phyloP scores from a whole-genome alignment of 2,113 vertebrate genomes.

The Eudorcas thomsonii region DNA sequence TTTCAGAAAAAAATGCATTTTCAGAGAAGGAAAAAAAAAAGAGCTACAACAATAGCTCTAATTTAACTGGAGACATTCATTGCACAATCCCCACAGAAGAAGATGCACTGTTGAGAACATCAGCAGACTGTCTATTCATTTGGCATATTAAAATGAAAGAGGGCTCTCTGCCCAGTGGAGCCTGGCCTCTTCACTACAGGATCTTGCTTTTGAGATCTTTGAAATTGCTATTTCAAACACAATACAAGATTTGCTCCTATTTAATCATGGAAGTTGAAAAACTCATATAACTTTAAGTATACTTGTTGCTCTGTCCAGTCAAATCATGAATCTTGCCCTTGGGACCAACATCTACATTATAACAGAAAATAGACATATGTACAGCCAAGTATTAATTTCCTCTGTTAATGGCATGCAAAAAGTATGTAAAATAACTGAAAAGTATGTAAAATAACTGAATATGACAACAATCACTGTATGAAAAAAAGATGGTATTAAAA shows the following conservation, averaged over 20 bases:
- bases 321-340: not conserved
- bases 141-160: conserved; percentile 53
- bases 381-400: not conserved
- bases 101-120: not conserved
- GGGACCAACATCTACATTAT: not conserved
- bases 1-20: conserved; percentile 52
- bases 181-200: not conserved
- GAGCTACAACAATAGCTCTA: conserved; percentile 47
- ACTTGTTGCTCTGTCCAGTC: not conserved
- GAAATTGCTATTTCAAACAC: conserved; percentile 41
- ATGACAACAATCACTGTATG: not conserved
- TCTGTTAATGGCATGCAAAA: not conserved
- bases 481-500: not conserved
- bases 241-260: not conserved
- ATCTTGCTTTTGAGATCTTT: conserved; percentile 30
- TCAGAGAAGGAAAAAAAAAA: not conserved
- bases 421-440: not conserved
- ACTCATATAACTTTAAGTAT: conserved; percentile 35
- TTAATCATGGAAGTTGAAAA: conserved; percentile 12
- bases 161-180: not conserved
- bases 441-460: not conserved
- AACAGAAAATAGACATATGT: not conserved
- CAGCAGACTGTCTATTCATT: conserved; percentile 38
- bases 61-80: conserved; percentile 47
- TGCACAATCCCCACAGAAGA: not conserved